A percentile compares a stretch with the other conserved stretches of the same genome.
These are phyloP conservation scores for Heterocephalus glaber DNA, from an alignment of 2,113 vertebrate species.

Conservation along the genomic window DNA sequence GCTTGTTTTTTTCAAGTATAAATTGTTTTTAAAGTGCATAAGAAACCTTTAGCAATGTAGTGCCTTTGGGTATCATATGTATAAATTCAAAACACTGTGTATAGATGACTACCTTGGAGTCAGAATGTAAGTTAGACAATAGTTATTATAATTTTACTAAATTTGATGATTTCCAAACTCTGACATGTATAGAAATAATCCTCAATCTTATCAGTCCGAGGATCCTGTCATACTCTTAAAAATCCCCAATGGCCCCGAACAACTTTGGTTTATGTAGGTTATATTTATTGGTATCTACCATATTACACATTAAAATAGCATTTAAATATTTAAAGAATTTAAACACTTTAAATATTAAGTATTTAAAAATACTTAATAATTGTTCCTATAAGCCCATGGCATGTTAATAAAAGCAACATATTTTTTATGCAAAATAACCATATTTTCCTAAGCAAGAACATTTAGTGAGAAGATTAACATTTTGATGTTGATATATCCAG, in stretches of 20 bases:
- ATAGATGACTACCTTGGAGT: neutral
- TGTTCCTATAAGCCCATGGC: neutral
- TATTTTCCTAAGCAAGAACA: slow-evolving; percentile 10
- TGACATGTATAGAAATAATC: neutral
- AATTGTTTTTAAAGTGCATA: neutral
- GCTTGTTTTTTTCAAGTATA: neutral
- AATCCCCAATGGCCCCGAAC: neutral
- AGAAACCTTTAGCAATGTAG: neutral
- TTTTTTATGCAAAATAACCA: slow-evolving; percentile 6
- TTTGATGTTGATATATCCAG: neutral
- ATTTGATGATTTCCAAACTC: neutral
- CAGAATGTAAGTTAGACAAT: neutral
- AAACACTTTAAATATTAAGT: no score
- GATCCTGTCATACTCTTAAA: neutral
- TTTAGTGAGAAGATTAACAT: neutral
- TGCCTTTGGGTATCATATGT: neutral
- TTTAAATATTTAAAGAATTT: no score
- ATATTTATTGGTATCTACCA: neutral
- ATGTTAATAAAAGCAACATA: neutral
- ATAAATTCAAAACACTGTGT: neutral
- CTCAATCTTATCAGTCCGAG: neutral
- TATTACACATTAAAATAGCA: neutral
- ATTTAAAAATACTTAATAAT: neutral
- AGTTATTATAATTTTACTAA: neutral
- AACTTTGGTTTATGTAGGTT: neutral